These are phyloP conservation scores for Taphrorychus bicolor DNA, from an alignment of 2,888 invertebrate species.

Conservation along the genomic window DNA sequence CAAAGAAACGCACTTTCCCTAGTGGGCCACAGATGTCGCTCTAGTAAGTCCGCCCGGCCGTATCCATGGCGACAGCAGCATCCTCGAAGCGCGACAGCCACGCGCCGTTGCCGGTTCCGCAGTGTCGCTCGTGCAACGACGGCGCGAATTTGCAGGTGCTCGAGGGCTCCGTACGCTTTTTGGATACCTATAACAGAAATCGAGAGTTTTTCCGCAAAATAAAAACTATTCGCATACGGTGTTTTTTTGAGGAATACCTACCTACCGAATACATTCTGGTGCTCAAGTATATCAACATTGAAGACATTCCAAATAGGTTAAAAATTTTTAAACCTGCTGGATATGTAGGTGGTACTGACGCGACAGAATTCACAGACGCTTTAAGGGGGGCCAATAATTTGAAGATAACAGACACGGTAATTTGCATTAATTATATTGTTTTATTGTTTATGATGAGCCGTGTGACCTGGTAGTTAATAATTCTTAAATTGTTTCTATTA, in stretches of 20 bases:
- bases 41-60: conserved; percentile 48
- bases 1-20: background rate
- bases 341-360: conserved; percentile 5
- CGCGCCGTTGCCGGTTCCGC: conserved; percentile 44
- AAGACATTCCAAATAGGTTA: conserved; percentile 3
- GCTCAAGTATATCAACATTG: too few species aligned
- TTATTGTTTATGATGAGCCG: conserved; percentile 4
- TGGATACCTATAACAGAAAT: conserved; percentile 15
- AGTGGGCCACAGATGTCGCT: conserved; percentile 27
- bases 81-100: conserved; percentile 45
- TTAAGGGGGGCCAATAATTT: conserved; percentile 35
- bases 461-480: conserved; percentile 17
- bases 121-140: conserved; percentile 39
- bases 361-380: conserved; percentile 23
- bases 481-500: background rate
- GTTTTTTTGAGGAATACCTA: too few species aligned
- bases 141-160: conserved; percentile 28
- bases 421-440: conserved; percentile 19
- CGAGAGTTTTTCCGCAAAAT: conserved; percentile 13
- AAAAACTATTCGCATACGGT: background rate
- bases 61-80: conserved; percentile 51
- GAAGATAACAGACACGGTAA: conserved; percentile 35
- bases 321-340: background rate
- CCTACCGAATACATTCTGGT: too few species aligned
- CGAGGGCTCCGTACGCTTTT: conserved; percentile 14